Evolutionary conservation across 2,888 invertebrate genomes (phyloP).

Genomic region (Drosophila atroscutellata): DNA sequence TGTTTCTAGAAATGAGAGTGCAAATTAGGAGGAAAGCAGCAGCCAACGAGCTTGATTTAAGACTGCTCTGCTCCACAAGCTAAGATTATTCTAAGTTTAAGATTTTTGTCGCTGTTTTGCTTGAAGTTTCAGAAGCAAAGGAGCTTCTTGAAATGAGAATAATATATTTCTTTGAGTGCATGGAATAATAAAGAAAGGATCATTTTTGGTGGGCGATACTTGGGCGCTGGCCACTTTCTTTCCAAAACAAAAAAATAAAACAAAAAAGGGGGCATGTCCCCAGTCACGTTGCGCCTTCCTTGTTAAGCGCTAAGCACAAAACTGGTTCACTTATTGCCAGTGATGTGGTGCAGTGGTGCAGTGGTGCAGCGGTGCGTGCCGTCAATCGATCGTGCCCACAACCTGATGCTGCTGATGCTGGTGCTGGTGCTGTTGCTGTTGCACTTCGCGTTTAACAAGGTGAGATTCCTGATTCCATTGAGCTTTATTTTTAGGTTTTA

Average conservation of each 20-base stretch:
- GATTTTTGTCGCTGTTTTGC: neutral
- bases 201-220: slow-evolving; percentile 13
- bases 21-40: neutral
- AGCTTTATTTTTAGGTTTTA: slow-evolving; percentile 68
- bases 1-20: neutral
- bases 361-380: slow-evolving; percentile 54
- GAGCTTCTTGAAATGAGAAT: neutral
- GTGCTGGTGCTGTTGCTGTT: slow-evolving; percentile 6
- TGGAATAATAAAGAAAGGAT: slow-evolving; percentile 38
- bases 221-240: slow-evolving; percentile 63
- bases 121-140: neutral
- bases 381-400: slow-evolving; percentile 53
- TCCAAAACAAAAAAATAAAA: slow-evolving; percentile 2
- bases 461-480: slow-evolving; percentile 44
- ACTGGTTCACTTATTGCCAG: slow-evolving; percentile 41
- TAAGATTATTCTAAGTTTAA: neutral
- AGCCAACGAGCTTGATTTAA: neutral
- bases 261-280: slow-evolving; percentile 21
- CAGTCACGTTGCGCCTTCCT: slow-evolving; percentile 70
- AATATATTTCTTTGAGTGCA: neutral
- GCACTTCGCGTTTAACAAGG: slow-evolving; percentile 30
- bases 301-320: slow-evolving; percentile 76
- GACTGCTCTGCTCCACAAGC: neutral
- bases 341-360: slow-evolving; percentile 7
- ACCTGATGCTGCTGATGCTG: slow-evolving; percentile 18